phyloP scores from a whole-genome alignment of 1,140 invertebrate species.

The Aphelinus atriplicis region DNA sequence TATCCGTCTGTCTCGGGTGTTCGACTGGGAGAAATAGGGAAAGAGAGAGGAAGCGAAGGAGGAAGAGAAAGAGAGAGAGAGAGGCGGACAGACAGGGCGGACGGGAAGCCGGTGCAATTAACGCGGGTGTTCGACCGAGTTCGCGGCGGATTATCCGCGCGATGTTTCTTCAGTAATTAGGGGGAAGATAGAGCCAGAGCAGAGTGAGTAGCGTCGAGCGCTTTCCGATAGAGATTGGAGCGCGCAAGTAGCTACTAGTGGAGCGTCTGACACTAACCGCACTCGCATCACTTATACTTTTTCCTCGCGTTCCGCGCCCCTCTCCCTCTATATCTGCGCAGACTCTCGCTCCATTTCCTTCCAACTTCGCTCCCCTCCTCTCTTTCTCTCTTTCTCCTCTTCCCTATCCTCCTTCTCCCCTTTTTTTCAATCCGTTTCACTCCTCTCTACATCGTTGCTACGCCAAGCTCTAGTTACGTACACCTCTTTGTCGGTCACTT shows the following conservation, averaged over 20 bases:
- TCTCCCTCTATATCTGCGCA: neutral
- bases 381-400: neutral
- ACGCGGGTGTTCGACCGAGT: constrained; percentile 15
- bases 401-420: neutral
- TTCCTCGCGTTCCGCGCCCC: neutral
- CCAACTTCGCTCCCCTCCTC: neutral
- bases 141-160: constrained; percentile 31
- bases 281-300: constrained; percentile 18
- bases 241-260: neutral
- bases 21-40: neutral
- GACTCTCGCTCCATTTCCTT: constrained; percentile 1
- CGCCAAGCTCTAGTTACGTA: constrained; percentile 9
- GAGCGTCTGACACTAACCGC: constrained; percentile 4
- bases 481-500: constrained; percentile 12
- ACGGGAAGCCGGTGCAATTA: constrained; percentile 1
- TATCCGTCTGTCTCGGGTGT: too few species aligned
- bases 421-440: too few species aligned
- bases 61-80: neutral
- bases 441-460: too few species aligned
- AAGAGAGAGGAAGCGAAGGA: neutral
- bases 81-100: neutral
- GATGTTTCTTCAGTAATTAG: constrained; percentile 43
- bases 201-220: constrained; percentile 1
- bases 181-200: constrained; percentile 20
- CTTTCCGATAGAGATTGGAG: constrained; percentile 21